Evolutionary conservation across 1,140 invertebrate genomes (phyloP).

Genomic region (Pogonomyrmex californicus): DNA sequence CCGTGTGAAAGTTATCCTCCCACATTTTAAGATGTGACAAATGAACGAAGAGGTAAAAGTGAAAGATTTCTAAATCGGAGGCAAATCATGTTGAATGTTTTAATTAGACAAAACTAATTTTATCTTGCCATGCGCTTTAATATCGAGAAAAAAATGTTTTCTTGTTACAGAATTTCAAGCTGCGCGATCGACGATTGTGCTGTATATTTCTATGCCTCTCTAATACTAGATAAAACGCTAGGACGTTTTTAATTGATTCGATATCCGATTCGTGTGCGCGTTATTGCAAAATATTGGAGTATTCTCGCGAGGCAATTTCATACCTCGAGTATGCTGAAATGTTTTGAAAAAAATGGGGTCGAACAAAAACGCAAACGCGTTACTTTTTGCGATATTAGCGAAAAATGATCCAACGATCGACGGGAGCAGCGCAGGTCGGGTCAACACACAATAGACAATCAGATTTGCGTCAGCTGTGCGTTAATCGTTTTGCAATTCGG

Average conservation of each 20-base stretch:
- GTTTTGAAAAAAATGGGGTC: slow-evolving; percentile 12
- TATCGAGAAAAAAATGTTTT: neutral
- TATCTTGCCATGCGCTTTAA: neutral
- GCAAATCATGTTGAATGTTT: neutral
- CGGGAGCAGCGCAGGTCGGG: neutral
- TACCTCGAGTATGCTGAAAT: neutral
- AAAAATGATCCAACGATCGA: slow-evolving; percentile 48
- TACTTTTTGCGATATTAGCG: slow-evolving; percentile 32
- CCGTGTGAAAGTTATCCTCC: neutral
- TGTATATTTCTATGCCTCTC: slow-evolving; percentile 11
- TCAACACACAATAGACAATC: slow-evolving; percentile 18
- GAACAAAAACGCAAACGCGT: neutral
- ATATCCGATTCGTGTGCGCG: neutral
- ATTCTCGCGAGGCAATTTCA: slow-evolving; percentile 34
- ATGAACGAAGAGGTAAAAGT: neutral
- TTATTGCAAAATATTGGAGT: slow-evolving; percentile 43
- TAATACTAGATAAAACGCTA: neutral
- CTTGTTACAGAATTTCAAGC: neutral
- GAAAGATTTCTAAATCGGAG: neutral
- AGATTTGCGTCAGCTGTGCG: slow-evolving; percentile 22
- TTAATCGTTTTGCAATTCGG: slow-evolving; percentile 49
- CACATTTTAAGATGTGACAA: neutral
- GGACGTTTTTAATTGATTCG: slow-evolving; percentile 45
- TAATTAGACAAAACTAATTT: neutral
- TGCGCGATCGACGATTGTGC: neutral